These are phyloP conservation scores for Eristalinus aeneus DNA, from an alignment of 2,888 invertebrate species.

Conservation along the genomic window DNA sequence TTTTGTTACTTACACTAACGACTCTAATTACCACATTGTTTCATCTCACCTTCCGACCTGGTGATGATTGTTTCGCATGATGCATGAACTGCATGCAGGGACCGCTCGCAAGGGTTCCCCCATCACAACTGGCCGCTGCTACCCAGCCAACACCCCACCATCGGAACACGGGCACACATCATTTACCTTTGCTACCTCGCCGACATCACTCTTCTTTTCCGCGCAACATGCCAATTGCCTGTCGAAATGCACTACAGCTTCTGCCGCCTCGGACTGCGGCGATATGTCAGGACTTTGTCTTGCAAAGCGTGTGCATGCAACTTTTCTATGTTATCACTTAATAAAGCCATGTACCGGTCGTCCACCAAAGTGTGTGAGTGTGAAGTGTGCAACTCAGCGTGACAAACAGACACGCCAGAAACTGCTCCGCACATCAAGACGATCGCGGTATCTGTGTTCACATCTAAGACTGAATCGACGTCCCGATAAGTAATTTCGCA, in stretches of 20 bases:
- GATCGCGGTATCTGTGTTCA: slow-evolving; percentile 3
- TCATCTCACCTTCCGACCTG: slow-evolving; percentile 70
- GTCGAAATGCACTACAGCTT: slow-evolving; percentile 35
- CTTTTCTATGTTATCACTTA: slow-evolving; percentile 67
- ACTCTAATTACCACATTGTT: slow-evolving; percentile 71
- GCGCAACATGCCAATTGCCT: slow-evolving; percentile 53
- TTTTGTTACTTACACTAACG: slow-evolving; percentile 69
- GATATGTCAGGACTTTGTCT: slow-evolving; percentile 39
- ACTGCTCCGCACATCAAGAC: neutral
- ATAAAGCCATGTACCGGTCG: slow-evolving; percentile 51
- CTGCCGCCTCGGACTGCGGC: slow-evolving; percentile 17
- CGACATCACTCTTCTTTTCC: slow-evolving; percentile 56
- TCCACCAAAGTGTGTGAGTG: slow-evolving; percentile 15
- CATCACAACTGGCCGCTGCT: neutral
- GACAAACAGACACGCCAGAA: slow-evolving; percentile 53
- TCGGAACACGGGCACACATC: slow-evolving; percentile 43
- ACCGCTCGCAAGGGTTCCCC: slow-evolving; percentile 5
- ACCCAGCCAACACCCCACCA: slow-evolving; percentile 7
- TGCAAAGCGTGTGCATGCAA: slow-evolving; percentile 51
- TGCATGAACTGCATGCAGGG: slow-evolving; percentile 65
- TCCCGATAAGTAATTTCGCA: slow-evolving; percentile 57
- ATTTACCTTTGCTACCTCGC: slow-evolving; percentile 58
- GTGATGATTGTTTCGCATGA: slow-evolving; percentile 71
- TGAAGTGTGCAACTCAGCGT: slow-evolving; percentile 57
- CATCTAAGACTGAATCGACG: slow-evolving; percentile 32